Base-by-base conservation (phyloP, 2,113 vertebrate species). In the Barnardius zonarius region DNA sequence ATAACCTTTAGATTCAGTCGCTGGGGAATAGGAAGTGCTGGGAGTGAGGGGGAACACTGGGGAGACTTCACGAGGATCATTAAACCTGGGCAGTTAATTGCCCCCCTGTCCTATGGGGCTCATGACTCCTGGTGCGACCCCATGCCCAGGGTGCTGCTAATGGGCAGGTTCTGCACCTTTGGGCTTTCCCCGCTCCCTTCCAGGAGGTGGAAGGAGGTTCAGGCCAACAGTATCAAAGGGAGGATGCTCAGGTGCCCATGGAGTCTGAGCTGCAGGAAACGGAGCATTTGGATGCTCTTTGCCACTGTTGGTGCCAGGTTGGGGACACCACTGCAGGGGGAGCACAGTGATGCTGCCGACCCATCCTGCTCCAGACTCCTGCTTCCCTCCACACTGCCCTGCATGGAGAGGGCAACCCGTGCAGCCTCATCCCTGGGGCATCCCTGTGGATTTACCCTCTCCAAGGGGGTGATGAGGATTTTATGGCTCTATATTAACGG, bases 341-440 rank as follows among this genome's bases (percentile, higher is more conserved):
- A 35, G 57, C 57, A 59, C 57, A 35, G 82, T 5, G 23, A 55
- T 39, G 82, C 61, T 35, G 48, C 48, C 8, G 1, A 28, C 20
- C 2, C 3, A 11, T 48, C 83, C n/a, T 24, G 28, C 72, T 57
- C 51, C n/a, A 8, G 41, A 8, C 39, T 30, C 25, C 0, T 9
- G 30, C 9, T 46, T 35, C 30, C 55, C 33, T 59, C 54, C 41
- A 6, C 25, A 16, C 0, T 18, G 44, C 25, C 43, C 49, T 43
- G 2, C 0, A 6, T 0, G 3, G 49, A 14, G 77, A 31, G 43
- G 49, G 24, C 16, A 9, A 24, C 4, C 6, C 2, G 44, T 17
- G 33, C 13, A 23, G 31, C 43, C 37, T 18, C 22, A 48, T 52
- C 79, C 70, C 63, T 2, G 1, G 54, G 46, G n/a, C 41, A 27